phyloP scores from a whole-genome alignment of 2,888 invertebrate genomes.

The Dorcus parallelipipedus region DNA sequence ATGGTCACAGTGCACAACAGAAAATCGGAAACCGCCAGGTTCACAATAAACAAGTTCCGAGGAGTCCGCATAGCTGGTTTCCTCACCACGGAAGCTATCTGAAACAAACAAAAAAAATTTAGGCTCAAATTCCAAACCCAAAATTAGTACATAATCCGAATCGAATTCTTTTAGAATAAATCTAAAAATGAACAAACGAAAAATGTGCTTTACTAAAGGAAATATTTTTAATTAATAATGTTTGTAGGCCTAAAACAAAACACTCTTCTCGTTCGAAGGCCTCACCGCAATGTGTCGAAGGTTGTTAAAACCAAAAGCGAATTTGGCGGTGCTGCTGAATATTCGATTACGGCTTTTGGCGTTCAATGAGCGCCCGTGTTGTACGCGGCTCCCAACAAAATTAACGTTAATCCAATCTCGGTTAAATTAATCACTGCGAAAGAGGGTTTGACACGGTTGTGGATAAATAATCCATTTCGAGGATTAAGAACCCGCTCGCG shows the following conservation, averaged over 20 bases:
- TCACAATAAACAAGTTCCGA: slow-evolving; percentile 89
- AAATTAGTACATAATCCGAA: not conserved
- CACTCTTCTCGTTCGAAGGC: too few species aligned
- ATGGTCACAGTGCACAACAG: slow-evolving; percentile 86
- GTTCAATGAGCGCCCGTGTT: too few species aligned
- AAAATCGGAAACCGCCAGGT: slow-evolving; percentile 82
- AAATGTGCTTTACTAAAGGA: too few species aligned
- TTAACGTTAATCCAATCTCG: not conserved
- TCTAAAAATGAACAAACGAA: too few species aligned
- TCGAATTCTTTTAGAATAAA: not conserved
- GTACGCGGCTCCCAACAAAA: not conserved
- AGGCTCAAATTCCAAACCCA: not conserved
- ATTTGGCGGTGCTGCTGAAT: too few species aligned
- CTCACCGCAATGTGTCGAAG: too few species aligned
- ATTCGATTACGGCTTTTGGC: too few species aligned
- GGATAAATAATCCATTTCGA: not conserved
- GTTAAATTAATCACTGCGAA: not conserved
- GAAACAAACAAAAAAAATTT: slow-evolving; percentile 25
- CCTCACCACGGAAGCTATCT: slow-evolving; percentile 63
- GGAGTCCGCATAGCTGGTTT: slow-evolving; percentile 90
- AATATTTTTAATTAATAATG: too few species aligned
- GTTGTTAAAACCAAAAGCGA: too few species aligned
- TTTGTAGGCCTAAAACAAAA: too few species aligned
- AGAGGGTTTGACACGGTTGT: not conserved
- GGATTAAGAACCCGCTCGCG: too few species aligned